A percentile compares a stretch with the other conserved stretches of the same genome.
Conservation (phyloP, 2,888 invertebrate genomes). For the Abrostola triplasia region DNA sequence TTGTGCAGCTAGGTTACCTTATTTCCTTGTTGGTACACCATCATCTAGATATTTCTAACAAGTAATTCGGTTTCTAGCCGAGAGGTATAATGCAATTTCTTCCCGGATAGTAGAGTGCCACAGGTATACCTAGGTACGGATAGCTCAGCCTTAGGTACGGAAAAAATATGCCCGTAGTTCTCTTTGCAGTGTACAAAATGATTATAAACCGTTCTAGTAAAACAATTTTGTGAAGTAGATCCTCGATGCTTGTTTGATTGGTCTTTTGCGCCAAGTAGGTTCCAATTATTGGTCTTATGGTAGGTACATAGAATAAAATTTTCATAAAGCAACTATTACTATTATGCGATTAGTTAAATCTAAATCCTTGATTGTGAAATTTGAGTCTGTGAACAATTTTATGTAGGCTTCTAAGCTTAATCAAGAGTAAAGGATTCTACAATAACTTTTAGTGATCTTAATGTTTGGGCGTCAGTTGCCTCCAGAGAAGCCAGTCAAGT, state of each 20-base stretch:
- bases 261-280: background rate
- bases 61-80: constrained; percentile 1
- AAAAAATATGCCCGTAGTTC: background rate
- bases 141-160: background rate
- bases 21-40: constrained; percentile 1
- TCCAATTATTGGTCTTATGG: too few relatives aligned
- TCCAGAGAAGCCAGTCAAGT: too few relatives aligned
- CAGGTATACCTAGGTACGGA: background rate
- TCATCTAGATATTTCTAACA: constrained; percentile 1
- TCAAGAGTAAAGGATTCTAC: too few relatives aligned
- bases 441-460: too few relatives aligned
- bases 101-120: constrained; percentile 1
- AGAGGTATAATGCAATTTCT: constrained; percentile 5
- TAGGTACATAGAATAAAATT: too few relatives aligned
- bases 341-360: too few relatives aligned
- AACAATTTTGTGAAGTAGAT: background rate
- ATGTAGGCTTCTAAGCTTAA: too few relatives aligned
- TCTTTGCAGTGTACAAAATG: background rate
- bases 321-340: too few relatives aligned
- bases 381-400: too few relatives aligned
- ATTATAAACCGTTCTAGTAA: background rate
- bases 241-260: background rate
- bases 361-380: too few relatives aligned
- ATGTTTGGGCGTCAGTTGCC: too few relatives aligned
- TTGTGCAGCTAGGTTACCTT: background rate